Base-by-base conservation (phyloP, 2,797 vertebrate species). In the Halcyon leucocephala region DNA sequence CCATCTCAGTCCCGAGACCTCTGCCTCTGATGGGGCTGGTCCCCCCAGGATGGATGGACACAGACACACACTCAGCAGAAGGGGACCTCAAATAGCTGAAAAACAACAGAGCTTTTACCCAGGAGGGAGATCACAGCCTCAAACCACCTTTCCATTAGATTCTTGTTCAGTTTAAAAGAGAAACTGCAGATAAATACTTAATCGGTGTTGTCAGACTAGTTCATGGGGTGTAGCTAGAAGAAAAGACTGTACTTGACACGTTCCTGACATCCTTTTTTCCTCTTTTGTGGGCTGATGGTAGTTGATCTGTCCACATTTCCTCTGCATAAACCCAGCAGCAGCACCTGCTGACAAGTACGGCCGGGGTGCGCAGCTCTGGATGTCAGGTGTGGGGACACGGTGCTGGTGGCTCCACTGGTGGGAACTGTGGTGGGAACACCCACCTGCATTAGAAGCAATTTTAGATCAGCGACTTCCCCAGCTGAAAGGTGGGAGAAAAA, bases 101-200 rank as follows among this genome's bases (percentile, higher is more conserved):
- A 92, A 54, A 25, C 5, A 29, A 82, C 31, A 24, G 4, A 61
- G 33, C 42, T 95, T 95, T 87, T 86, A 62, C 62, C 71, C 0
- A 2, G 67, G 74, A 10, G 39, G 77, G 37, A 51, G 31, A 24
- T 37, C 16, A 17, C 44, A 0, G 0, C 64, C 71, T 93, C 39
- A 29, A 51, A 70, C 1, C 3, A 37, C 73, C 58, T 86, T 83
- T 42, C 86, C 55, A 26, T 65, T 74, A 61, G n/a, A 21, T 62
- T 61, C 69, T 69, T 14, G 3, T 37, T 93, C 57, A 19, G n/a
- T 49, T 74, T 71, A 58, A 85, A 89, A 86, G 74, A 71, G 39
- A 70, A 90, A 82, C 51, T 21, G 29, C 48, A 86, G 48, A 35
- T 93, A 80, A 95, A 91, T 89, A 92, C 93, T 88, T 90, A 60